Evolutionary conservation across 1,140 invertebrate genomes (phyloP).

Genomic region (Eumeta japonica): DNA sequence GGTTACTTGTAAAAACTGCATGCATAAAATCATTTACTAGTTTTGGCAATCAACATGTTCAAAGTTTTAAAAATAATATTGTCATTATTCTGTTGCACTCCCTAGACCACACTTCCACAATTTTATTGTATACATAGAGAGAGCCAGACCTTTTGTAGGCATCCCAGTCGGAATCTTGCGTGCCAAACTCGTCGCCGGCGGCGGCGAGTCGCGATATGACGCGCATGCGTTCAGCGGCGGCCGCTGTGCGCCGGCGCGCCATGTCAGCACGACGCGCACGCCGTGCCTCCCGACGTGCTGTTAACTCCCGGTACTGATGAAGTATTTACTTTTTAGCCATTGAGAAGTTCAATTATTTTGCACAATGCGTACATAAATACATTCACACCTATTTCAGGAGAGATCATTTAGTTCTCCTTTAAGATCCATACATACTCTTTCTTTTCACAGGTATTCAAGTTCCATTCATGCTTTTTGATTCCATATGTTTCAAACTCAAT

Average conservation of each 20-base stretch:
- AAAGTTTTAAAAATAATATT: too few relatives aligned
- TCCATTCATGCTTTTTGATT: too few relatives aligned
- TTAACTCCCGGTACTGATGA: constrained; percentile 34
- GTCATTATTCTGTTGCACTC: too few relatives aligned
- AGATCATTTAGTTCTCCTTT: background rate
- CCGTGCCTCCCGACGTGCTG: constrained; percentile 54
- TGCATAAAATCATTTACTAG: too few relatives aligned
- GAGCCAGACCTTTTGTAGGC: constrained; percentile 89
- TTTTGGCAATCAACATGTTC: too few relatives aligned
- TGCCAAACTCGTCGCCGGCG: constrained; percentile 89
- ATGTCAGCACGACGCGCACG: constrained; percentile 82
- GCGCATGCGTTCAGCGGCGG: constrained; percentile 90
- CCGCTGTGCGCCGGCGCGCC: constrained; percentile 83
- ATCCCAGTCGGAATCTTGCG: constrained; percentile 93
- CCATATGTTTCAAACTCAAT: too few relatives aligned
- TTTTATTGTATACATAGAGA: too few relatives aligned
- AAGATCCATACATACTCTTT: background rate
- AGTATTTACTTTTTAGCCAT: background rate
- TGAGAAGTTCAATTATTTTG: background rate
- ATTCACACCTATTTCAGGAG: background rate
- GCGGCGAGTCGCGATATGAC: constrained; percentile 85
- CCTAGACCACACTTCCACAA: too few relatives aligned
- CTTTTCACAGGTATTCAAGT: background rate
- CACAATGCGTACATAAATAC: background rate
- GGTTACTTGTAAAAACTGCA: too few relatives aligned